Evolutionary conservation across 2,797 vertebrate species (phyloP).

Genomic region (Sebastes paucispinis): DNA sequence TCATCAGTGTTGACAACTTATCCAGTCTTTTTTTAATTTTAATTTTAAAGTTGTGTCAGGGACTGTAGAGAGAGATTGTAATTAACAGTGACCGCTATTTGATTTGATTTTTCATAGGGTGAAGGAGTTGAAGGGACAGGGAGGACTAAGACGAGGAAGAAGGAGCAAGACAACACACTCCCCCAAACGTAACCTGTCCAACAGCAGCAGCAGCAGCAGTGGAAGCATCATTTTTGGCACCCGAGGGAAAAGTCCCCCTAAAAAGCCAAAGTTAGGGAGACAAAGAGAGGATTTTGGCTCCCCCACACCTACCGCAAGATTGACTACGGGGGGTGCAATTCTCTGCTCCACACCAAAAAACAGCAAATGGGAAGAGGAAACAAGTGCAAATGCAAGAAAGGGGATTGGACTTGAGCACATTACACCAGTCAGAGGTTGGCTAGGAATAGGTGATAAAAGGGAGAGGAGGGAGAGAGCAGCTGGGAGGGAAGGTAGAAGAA

Average conservation of each 20-base stretch:
- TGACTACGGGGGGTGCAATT: constrained; percentile 46
- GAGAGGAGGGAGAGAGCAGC: background rate
- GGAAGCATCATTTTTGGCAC: background rate
- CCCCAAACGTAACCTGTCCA: constrained; percentile 79
- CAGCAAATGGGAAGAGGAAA: constrained; percentile 7
- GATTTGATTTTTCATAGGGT: constrained; percentile 78
- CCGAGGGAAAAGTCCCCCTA: constrained; percentile 82
- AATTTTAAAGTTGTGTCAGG: background rate
- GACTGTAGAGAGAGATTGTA: background rate
- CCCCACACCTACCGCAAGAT: constrained; percentile 5
- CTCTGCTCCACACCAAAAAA: constrained; percentile 81
- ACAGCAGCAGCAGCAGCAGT: constrained; percentile 25
- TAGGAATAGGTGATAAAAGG: constrained; percentile 9
- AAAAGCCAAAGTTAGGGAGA: constrained; percentile 81
- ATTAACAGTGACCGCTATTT: background rate
- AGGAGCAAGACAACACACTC: constrained; percentile 58
- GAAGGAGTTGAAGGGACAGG: constrained; percentile 88
- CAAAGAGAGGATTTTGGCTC: constrained; percentile 21
- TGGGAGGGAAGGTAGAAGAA: background rate
- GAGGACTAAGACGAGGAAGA: constrained; percentile 51
- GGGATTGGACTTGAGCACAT: constrained; percentile 54
- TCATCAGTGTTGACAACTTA: background rate
- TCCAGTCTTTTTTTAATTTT: background rate
- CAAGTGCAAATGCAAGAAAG: background rate
- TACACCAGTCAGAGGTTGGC: constrained; percentile 72